Percentiles rank a stretch among this genome's conserved stretches.
phyloP scores from a whole-genome alignment of 2,888 invertebrate genomes.

The Callinectes sapidus region DNA sequence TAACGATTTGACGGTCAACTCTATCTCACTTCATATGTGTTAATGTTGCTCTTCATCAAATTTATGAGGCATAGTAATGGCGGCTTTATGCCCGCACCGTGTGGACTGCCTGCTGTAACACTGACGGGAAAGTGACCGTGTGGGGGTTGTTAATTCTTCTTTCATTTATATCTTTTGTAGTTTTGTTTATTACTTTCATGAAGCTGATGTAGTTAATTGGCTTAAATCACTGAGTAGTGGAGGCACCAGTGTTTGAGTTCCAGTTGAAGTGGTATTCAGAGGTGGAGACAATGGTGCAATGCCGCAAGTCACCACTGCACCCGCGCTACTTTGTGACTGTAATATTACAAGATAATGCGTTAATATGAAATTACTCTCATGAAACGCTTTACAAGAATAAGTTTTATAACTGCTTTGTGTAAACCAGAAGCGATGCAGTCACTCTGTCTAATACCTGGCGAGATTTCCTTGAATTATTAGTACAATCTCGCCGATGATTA shows the following conservation, averaged over 20 bases:
- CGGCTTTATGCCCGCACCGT: neutral
- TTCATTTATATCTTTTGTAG: neutral
- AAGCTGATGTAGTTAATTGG: neutral
- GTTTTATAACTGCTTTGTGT: too few relatives aligned
- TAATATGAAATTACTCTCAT: neutral
- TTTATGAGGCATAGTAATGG: neutral
- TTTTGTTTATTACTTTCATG: neutral
- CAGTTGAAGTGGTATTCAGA: neutral
- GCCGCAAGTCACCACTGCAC: neutral
- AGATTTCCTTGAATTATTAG: too few relatives aligned
- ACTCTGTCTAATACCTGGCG: too few relatives aligned
- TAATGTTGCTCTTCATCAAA: neutral
- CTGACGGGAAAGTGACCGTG: neutral
- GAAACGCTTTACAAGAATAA: too few relatives aligned
- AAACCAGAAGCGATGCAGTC: too few relatives aligned
- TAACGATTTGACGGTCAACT: conserved; percentile 8
- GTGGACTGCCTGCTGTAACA: neutral
- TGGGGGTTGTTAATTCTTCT: neutral
- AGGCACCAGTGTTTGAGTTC: neutral
- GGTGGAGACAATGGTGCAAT: neutral
- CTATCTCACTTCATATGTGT: neutral
- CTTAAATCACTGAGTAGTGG: neutral
- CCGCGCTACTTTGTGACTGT: neutral
- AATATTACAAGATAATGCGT: neutral
- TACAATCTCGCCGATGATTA: too few relatives aligned